Percentiles rank a stretch among this genome's conserved stretches.
phyloP scores from a whole-genome alignment of 2,888 invertebrate genomes.

The Agrochola litura region DNA sequence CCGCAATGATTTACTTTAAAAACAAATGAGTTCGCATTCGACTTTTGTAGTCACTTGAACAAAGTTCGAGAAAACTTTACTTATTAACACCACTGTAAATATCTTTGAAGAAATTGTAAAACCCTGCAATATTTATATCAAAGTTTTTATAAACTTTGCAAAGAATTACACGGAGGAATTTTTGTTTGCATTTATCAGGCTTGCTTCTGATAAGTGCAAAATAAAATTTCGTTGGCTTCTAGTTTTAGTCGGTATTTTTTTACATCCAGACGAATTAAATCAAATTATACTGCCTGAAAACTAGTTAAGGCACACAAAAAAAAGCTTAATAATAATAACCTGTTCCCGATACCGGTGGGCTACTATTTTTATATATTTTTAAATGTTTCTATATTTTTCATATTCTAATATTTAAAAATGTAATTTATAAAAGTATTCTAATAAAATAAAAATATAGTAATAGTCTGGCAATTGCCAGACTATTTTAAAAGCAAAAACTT shows the following conservation, averaged over 20 bases:
- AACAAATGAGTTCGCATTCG: background rate
- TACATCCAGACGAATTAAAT: background rate
- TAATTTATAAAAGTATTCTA: too few relatives aligned
- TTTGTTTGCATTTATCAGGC: background rate
- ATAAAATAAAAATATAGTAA: too few relatives aligned
- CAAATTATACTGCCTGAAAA: background rate
- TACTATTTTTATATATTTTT: too few relatives aligned
- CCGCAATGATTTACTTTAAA: background rate
- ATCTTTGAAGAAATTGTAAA: background rate
- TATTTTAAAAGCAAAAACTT: background rate
- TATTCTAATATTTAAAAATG: too few relatives aligned
- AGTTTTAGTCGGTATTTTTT: background rate
- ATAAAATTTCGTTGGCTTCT: background rate
- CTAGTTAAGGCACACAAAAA: background rate
- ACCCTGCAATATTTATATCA: background rate
- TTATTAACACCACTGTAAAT: background rate
- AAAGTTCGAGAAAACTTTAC: background rate
- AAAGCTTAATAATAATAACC: too few relatives aligned
- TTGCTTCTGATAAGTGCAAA: conserved; percentile 8
- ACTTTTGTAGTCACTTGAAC: conserved; percentile 5
- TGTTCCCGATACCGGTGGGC: too few relatives aligned
- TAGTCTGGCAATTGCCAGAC: background rate
- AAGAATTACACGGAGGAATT: background rate
- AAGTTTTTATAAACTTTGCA: conserved; percentile 17
- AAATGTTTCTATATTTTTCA: too few relatives aligned